These are phyloP conservation scores for Spilarctia lutea DNA, from an alignment of 2,888 invertebrate species.

Conservation along the genomic window DNA sequence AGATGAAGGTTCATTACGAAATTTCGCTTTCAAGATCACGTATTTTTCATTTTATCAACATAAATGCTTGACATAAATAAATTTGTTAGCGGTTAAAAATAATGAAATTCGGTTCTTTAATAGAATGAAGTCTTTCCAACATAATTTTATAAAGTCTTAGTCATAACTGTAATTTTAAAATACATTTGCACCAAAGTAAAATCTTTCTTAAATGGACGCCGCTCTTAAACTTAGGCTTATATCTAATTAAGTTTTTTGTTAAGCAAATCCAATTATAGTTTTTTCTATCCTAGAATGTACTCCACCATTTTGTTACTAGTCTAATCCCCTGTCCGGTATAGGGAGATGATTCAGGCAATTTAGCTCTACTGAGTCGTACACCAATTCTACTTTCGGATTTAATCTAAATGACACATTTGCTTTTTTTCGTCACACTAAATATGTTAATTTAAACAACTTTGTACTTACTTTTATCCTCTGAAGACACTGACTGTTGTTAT, in stretches of 20 bases:
- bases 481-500: neutral
- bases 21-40: conserved; percentile 10
- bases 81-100: neutral
- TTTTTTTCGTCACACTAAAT: neutral
- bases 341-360: conserved; percentile 13
- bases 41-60: neutral
- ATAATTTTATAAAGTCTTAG: neutral
- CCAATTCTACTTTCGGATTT: conserved; percentile 14
- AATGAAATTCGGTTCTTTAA: neutral
- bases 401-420: conserved; percentile 5
- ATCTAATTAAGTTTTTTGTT: conserved; percentile 5
- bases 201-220: conserved; percentile 9
- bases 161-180: neutral
- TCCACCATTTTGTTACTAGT: conserved; percentile 14
- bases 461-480: neutral
- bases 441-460: conserved; percentile 2
- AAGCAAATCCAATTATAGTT: conserved; percentile 16
- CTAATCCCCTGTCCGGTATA: conserved; percentile 7
- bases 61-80: neutral
- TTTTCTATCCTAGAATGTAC: neutral
- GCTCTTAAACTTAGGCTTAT: neutral
- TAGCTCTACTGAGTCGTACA: neutral
- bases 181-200: conserved; percentile 5
- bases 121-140: neutral
- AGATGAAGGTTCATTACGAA: conserved; percentile 28